These are phyloP conservation scores for Corythornis madagascariensis DNA, from an alignment of 2,113 vertebrate species.

Conservation along the genomic window DNA sequence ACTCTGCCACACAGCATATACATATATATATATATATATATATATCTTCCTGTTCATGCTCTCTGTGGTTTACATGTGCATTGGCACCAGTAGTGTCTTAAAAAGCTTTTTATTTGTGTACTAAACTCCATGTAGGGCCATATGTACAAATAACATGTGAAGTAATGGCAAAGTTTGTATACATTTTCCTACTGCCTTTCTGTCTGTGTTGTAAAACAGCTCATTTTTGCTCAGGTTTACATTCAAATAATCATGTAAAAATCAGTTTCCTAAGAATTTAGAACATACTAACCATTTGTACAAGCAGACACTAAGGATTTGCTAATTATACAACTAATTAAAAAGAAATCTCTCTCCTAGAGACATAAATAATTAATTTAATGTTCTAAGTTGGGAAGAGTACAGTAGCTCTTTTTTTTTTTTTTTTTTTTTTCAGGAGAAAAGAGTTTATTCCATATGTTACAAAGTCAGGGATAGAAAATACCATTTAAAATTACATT, in stretches of 20 bases:
- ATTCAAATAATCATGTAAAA: neutral
- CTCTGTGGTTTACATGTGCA: neutral
- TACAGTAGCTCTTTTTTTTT: neutral
- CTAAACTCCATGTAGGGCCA: neutral
- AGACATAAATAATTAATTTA: neutral
- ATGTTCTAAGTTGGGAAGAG: neutral
- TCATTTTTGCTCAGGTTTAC: neutral
- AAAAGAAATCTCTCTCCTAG: neutral
- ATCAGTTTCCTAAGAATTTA: neutral
- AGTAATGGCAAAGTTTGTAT: neutral
- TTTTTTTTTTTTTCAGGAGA: neutral
- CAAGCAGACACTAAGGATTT: neutral
- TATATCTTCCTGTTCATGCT: conserved; percentile 8
- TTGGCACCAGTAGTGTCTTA: neutral
- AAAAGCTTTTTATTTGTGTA: conserved; percentile 5
- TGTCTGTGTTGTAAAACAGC: neutral
- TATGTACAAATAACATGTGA: neutral
- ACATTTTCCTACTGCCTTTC: neutral
- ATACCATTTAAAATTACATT: conserved; percentile 51
- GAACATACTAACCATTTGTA: neutral
- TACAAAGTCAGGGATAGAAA: conserved; percentile 2
- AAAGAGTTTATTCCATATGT: neutral
- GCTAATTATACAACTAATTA: neutral
- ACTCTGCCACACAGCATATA: neutral
- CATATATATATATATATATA: neutral